Conservation (phyloP, 2,888 invertebrate species). For the Odontocerum albicorne region DNA sequence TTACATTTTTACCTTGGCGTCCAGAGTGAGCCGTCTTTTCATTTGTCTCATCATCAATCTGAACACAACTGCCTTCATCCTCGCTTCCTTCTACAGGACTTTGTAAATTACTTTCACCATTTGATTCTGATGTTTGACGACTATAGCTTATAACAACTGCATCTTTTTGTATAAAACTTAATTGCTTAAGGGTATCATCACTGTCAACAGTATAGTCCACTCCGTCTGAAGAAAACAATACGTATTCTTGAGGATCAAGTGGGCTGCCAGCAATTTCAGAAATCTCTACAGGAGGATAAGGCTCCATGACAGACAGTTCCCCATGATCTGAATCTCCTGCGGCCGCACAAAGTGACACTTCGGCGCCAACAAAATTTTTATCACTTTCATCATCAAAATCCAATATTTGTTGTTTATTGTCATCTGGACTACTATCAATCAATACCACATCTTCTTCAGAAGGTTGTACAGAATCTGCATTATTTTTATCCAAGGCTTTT, state of each 20-base stretch:
- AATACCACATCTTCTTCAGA: conserved; percentile 41
- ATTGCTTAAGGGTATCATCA: conserved; percentile 54
- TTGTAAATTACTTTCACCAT: conserved; percentile 36
- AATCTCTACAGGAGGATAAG: conserved; percentile 55
- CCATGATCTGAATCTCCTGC: conserved; percentile 59
- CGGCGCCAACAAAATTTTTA: conserved; percentile 58
- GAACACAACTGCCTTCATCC: conserved; percentile 31
- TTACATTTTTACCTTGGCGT: conserved; percentile 44
- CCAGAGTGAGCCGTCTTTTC: conserved; percentile 20
- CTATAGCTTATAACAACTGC: conserved; percentile 44
- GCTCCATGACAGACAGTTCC: conserved; percentile 60
- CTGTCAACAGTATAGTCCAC: conserved; percentile 59
- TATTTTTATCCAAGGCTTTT: conserved; percentile 35
- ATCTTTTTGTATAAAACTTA: conserved; percentile 44
- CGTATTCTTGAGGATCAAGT: conserved; percentile 63
- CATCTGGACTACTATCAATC: conserved; percentile 47
- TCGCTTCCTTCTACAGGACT: conserved; percentile 32
- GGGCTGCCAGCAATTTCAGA: conserved; percentile 64
- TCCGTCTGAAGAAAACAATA: conserved; percentile 64
- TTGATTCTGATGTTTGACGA: conserved; percentile 38
- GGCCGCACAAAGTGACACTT: conserved; percentile 60
- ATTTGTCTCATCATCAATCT: conserved; percentile 22
- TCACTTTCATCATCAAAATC: conserved; percentile 63
- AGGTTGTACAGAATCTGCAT: conserved; percentile 38
- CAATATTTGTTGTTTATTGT: conserved; percentile 54